Conservation (phyloP, 2,113 vertebrate genomes). For the Micronycteris hirsuta region DNA sequence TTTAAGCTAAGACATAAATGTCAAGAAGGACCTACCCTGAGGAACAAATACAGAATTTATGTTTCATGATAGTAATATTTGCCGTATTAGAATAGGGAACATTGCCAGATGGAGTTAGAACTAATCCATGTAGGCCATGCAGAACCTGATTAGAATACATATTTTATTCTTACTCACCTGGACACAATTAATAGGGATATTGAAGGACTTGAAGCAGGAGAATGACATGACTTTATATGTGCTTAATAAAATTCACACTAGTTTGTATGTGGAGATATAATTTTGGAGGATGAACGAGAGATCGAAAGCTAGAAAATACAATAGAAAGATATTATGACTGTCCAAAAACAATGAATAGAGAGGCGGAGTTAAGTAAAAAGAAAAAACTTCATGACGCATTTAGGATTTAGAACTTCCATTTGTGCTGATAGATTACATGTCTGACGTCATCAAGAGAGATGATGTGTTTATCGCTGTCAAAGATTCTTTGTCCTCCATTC, state of each 20-base stretch:
- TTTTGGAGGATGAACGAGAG: neutral
- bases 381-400: neutral
- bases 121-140: neutral
- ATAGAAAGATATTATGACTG: neutral
- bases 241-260: neutral
- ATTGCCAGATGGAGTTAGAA: neutral
- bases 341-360: neutral
- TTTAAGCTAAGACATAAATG: neutral
- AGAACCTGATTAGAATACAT: neutral
- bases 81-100: neutral
- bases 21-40: neutral
- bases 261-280: neutral
- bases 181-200: neutral
- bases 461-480: neutral
- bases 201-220: neutral
- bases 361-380: neutral
- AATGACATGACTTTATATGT: neutral
- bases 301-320: neutral
- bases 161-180: neutral
- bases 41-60: neutral
- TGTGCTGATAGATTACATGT: neutral
- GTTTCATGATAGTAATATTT: neutral
- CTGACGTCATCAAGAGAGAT: neutral
- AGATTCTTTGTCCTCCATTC: neutral
- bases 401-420: neutral